Percentiles rank a stretch among this genome's conserved stretches.
Evolutionary conservation across 2,113 vertebrate species (phyloP).

Genomic region (Sebastes schlegelii): DNA sequence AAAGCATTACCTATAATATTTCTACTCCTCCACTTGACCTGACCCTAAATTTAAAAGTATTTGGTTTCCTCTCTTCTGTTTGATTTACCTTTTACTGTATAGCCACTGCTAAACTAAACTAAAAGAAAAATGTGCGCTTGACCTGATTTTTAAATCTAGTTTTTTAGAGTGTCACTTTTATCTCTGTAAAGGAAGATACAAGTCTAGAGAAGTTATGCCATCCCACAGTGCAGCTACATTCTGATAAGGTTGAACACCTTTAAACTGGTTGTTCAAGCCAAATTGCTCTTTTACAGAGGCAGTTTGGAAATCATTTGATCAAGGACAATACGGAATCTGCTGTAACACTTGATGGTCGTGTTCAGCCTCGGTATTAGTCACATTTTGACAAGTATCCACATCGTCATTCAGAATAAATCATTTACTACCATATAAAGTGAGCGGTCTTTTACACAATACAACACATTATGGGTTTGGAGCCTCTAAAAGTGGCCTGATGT

Average conservation of each 20-base stretch:
- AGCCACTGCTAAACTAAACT: neutral
- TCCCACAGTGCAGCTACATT: neutral
- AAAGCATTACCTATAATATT: neutral
- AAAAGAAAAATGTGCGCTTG: neutral
- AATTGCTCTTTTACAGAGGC: neutral
- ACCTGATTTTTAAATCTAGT: neutral
- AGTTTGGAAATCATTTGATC: neutral
- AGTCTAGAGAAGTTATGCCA: neutral
- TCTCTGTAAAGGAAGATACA: neutral
- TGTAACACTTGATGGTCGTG: neutral
- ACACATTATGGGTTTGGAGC: neutral
- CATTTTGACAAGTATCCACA: slow-evolving; percentile 18
- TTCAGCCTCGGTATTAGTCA: slow-evolving; percentile 5
- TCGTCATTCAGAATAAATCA: slow-evolving; percentile 45
- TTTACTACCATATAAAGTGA: slow-evolving; percentile 16
- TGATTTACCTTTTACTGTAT: neutral
- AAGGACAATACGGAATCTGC: neutral
- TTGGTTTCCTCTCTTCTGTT: neutral
- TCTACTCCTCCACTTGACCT: too few relatives aligned
- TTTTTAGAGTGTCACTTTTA: neutral
- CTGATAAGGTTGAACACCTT: neutral
- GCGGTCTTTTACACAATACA: neutral
- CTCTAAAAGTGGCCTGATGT: neutral
- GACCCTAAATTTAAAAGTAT: neutral
- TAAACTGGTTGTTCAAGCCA: neutral